Evolutionary conservation across 1,140 invertebrate species (phyloP).

Genomic region (Hylaeus anthracinus): DNA sequence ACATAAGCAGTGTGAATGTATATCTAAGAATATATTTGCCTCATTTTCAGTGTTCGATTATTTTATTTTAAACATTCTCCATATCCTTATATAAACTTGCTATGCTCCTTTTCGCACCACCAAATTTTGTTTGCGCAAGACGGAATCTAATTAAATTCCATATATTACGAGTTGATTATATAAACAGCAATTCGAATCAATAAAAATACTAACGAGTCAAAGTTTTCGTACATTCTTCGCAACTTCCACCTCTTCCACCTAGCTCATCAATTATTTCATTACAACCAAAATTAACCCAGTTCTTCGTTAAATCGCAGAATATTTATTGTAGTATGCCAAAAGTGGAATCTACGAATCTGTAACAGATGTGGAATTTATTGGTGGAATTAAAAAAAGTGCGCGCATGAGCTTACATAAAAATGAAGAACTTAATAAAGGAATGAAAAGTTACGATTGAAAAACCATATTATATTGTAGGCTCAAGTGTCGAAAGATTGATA

Average conservation of each 20-base stretch:
- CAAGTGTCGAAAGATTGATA: conserved; percentile 34
- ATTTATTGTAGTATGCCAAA: conserved; percentile 68
- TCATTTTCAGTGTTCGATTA: conserved; percentile 55
- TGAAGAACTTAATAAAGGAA: conserved; percentile 57
- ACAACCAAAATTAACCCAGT: conserved; percentile 11
- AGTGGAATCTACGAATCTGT: conserved; percentile 63
- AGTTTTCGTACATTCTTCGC: conserved; percentile 6
- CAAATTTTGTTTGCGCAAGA: not conserved
- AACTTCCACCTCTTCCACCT: conserved; percentile 62
- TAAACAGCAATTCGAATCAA: not conserved
- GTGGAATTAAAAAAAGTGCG: conserved; percentile 43
- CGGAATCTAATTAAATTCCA: not conserved
- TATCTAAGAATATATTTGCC: conserved; percentile 60
- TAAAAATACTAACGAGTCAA: not conserved
- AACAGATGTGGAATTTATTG: conserved; percentile 60
- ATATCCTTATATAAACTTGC: not conserved
- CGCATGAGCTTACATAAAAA: conserved; percentile 51
- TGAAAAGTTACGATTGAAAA: conserved; percentile 26
- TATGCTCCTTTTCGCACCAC: not conserved
- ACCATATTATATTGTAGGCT: conserved; percentile 42
- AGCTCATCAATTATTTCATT: conserved; percentile 59
- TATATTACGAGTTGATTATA: not conserved
- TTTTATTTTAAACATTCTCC: conserved; percentile 46
- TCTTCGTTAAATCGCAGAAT: conserved; percentile 52
- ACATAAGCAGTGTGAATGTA: conserved; percentile 60